These are phyloP conservation scores for Piezodorus guildinii DNA, from an alignment of 1,140 invertebrate genomes.

Conservation along the genomic window DNA sequence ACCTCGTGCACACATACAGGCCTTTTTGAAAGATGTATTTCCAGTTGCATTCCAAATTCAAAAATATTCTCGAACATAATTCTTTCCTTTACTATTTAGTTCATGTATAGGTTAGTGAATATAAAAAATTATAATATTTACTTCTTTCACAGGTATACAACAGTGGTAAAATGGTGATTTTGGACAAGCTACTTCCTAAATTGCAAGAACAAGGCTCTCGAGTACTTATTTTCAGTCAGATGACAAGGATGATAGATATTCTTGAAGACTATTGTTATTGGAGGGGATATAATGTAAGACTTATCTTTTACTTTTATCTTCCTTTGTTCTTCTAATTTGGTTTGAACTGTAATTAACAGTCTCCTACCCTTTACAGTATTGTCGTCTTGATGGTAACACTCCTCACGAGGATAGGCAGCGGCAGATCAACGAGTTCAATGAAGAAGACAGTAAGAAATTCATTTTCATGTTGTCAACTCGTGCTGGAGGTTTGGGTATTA, in stretches of 20 bases:
- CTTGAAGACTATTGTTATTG: constrained; percentile 97
- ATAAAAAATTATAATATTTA: too few species aligned
- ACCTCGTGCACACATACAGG: too few species aligned
- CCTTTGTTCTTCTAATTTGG: too few species aligned
- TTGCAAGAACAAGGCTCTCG: constrained; percentile 85
- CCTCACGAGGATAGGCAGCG: constrained; percentile 92
- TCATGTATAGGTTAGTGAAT: too few species aligned
- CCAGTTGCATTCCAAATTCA: too few species aligned
- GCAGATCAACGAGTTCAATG: constrained; percentile 94
- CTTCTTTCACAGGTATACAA: constrained; percentile 57
- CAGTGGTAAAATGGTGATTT: constrained; percentile 91
- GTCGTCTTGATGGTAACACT: constrained; percentile 93
- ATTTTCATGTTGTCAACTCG: constrained; percentile 97
- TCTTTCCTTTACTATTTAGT: too few species aligned
- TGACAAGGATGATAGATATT: constrained; percentile 98
- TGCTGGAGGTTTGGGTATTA: constrained; percentile 97
- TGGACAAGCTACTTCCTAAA: constrained; percentile 91
- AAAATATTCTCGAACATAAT: too few species aligned
- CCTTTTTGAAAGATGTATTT: too few species aligned
- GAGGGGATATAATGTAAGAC: constrained; percentile 57
- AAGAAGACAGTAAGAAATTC: constrained; percentile 83
- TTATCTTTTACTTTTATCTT: too few species aligned
- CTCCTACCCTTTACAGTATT: constrained; percentile 53
- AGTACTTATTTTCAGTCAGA: constrained; percentile 96
- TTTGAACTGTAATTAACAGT: too few species aligned